Evolutionary conservation across 2,888 invertebrate species (phyloP), one percentile per base, ranked within the genome.

Genomic region (Ommatoiulus sabulosus): DNA sequence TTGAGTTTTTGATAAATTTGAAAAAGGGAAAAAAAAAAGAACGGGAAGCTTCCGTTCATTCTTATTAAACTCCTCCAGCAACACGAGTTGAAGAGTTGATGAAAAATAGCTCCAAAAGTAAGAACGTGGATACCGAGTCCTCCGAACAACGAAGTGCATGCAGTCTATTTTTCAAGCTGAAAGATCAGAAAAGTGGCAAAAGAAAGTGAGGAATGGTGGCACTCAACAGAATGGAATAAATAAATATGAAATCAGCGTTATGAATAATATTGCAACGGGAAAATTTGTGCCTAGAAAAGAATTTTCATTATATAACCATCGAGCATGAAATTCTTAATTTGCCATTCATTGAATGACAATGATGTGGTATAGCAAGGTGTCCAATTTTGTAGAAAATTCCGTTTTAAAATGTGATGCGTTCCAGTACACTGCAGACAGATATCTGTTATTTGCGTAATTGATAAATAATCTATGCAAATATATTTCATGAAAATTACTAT

Each of bases 1-100:
- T 24, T 72, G 72, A 72, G 24, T 72, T 2, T 72, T 72, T 72
- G 72, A 72, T 72, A 72, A 72, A 72, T 72, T 72, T 72, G 72
- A 72, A 24, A 24, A 10, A 57, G 72, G 24, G 72, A 24, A 10
- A 72, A 72, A 24, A 24, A 24, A 72, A 72, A 24, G 72, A 72
- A 72, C 7, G 72, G 24, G n/a, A n/a, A 72, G 72, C 24, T 72
- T 72, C 72, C 72, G 72, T 24, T 72, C 72, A 72, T 72, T 72
- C 72, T 72, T 72, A 72, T 72, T 72, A 72, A 72, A 72, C 72
- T 72, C 24, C 72, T 72, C 24, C 7, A 72, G 24, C 72, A 72
- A 24, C 72, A 5, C 72, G 6, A 2, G n/a, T 24, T 72, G 24
- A 72, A 72, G 24, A 72, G n/a, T 72, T 72, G 72, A 72, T 72